A percentile compares a stretch with the other conserved stretches of the same genome.
phyloP scores from a whole-genome alignment of 2,888 invertebrate species.

The Lepidochitona cinerea region DNA sequence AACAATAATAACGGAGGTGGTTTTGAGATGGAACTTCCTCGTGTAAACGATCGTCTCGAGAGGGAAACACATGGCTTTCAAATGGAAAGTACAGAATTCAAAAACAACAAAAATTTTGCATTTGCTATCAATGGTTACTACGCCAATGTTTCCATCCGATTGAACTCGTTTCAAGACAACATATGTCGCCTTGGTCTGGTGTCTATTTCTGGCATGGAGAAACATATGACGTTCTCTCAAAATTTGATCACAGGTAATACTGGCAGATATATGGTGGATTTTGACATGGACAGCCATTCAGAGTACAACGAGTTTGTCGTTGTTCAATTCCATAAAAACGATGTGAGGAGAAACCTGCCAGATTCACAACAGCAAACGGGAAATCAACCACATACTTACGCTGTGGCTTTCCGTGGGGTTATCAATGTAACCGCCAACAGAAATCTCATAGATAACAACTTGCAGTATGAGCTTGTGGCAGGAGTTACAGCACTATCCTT shows the following conservation, averaged over 20 bases:
- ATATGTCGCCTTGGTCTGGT: slow-evolving; percentile 75
- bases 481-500: slow-evolving; percentile 88
- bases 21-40: slow-evolving; percentile 89
- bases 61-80: slow-evolving; percentile 82
- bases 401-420: slow-evolving; percentile 92
- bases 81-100: slow-evolving; percentile 89
- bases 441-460: slow-evolving; percentile 83
- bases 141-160: slow-evolving; percentile 88
- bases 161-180: slow-evolving; percentile 88
- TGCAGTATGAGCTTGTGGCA: slow-evolving; percentile 89
- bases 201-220: slow-evolving; percentile 90
- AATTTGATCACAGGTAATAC: slow-evolving; percentile 86
- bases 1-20: slow-evolving; percentile 90
- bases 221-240: slow-evolving; percentile 86
- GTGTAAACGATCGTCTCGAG: slow-evolving; percentile 75
- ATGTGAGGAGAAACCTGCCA: slow-evolving; percentile 47
- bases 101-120: slow-evolving; percentile 87
- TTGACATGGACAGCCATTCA: slow-evolving; percentile 91
- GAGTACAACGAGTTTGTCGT: slow-evolving; percentile 83
- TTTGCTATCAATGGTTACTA: slow-evolving; percentile 94
- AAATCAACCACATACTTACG: slow-evolving; percentile 74
- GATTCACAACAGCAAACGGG: slow-evolving; percentile 22
- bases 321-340: slow-evolving; percentile 73
- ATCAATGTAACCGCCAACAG: slow-evolving; percentile 92
- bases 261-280: slow-evolving; percentile 88